Evolutionary conservation across 1,140 invertebrate genomes (phyloP).

Genomic region (Trichogramma pretiosum): DNA sequence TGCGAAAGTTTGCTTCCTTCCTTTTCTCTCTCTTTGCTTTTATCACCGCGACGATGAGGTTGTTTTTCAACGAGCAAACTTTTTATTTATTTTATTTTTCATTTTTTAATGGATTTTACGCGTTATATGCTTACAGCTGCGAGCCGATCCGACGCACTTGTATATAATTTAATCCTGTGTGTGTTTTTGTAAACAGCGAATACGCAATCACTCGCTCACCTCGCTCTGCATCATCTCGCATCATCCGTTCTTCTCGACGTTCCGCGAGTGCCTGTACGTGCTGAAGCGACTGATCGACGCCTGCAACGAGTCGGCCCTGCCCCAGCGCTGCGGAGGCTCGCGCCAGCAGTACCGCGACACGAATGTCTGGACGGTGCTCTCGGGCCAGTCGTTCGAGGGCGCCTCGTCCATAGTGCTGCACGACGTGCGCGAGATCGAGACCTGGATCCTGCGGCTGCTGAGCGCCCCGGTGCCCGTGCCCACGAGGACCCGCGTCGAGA

Average conservation of each 20-base stretch:
- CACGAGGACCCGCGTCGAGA: constrained; percentile 89
- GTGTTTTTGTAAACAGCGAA: constrained; percentile 50
- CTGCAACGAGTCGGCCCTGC: constrained; percentile 87
- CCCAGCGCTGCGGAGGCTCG: constrained; percentile 78
- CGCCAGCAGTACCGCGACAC: constrained; percentile 78
- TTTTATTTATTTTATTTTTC: no score
- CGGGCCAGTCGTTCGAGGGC: constrained; percentile 64
- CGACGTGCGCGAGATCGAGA: constrained; percentile 96
- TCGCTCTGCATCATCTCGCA: constrained; percentile 96
- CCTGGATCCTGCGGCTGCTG: constrained; percentile 91
- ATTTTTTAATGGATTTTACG: no score
- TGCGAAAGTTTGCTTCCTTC: no score
- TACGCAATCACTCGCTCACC: constrained; percentile 85
- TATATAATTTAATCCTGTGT: no score
- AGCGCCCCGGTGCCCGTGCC: constrained; percentile 96
- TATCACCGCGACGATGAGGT: no score
- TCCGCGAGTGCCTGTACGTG: constrained; percentile 93
- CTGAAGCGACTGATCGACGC: constrained; percentile 93
- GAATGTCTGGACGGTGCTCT: constrained; percentile 77
- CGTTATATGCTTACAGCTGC: no score
- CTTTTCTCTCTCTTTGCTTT: no score
- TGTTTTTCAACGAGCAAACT: no score
- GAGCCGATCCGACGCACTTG: no score
- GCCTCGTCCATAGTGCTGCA: constrained; percentile 83
- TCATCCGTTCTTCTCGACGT: constrained; percentile 97